Percentiles rank a stretch among this genome's conserved stretches.
Evolutionary conservation across 1,140 invertebrate species (phyloP).

Genomic region (Drosophila bifasciata): DNA sequence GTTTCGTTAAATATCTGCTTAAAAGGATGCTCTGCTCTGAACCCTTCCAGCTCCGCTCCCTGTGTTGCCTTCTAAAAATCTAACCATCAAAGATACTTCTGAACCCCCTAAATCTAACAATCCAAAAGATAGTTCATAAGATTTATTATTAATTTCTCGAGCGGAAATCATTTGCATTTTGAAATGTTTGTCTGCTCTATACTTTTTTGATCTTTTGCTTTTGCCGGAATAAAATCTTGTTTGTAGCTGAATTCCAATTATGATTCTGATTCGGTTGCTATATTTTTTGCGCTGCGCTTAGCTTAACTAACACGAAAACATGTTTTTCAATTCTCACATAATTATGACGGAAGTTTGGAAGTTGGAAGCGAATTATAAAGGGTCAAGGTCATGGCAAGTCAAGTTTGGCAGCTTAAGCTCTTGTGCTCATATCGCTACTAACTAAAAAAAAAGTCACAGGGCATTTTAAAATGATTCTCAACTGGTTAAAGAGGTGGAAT

Average conservation of each 20-base stretch:
- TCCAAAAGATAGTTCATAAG: constrained; percentile 15
- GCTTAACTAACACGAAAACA: constrained; percentile 41
- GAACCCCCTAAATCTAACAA: constrained; percentile 14
- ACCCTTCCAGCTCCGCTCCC: constrained; percentile 1
- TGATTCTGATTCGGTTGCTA: constrained; percentile 40
- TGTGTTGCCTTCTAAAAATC: background rate
- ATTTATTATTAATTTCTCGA: constrained; percentile 43
- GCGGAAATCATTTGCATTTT: constrained; percentile 59
- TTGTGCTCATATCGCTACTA: background rate
- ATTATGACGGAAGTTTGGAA: constrained; percentile 31
- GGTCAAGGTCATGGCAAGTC: constrained; percentile 27
- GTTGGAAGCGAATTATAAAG: constrained; percentile 40
- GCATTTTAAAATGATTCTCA: too few relatives aligned
- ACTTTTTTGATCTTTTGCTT: too few relatives aligned
- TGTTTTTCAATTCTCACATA: constrained; percentile 19
- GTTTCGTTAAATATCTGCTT: too few relatives aligned
- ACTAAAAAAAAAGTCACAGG: background rate
- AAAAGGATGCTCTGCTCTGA: constrained; percentile 16
- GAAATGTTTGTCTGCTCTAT: constrained; percentile 19
- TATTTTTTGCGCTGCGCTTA: background rate
- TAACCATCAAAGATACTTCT: constrained; percentile 8
- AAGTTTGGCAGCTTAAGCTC: constrained; percentile 5
- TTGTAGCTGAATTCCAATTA: constrained; percentile 46
- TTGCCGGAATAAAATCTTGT: constrained; percentile 12
- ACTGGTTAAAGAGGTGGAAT: too few relatives aligned